These are phyloP conservation scores for Tenualosa ilisha DNA, from an alignment of 2,797 vertebrate species.

Conservation along the genomic window DNA sequence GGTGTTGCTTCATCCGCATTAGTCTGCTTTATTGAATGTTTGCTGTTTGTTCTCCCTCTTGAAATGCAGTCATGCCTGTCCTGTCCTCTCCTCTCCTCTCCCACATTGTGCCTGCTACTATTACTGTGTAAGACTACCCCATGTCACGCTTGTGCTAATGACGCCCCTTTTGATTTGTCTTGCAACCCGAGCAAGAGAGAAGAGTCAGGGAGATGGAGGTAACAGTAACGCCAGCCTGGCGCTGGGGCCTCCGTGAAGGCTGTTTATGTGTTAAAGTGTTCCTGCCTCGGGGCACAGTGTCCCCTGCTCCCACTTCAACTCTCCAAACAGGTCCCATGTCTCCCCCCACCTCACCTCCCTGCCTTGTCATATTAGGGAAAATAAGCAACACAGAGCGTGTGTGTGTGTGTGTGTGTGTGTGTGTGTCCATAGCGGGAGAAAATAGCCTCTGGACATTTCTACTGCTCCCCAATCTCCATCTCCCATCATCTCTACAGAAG, in stretches of 20 bases:
- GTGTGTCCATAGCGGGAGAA: background rate
- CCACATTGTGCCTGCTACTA: background rate
- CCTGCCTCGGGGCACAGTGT: background rate
- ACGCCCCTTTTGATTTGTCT: background rate
- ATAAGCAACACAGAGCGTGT: background rate
- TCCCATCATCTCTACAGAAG: background rate
- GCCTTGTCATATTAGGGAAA: background rate
- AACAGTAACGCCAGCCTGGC: background rate
- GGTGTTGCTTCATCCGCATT: background rate
- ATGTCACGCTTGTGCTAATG: background rate
- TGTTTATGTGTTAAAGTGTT: constrained; percentile 11
- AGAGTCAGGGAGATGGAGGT: background rate
- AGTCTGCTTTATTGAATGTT: background rate
- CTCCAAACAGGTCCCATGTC: background rate
- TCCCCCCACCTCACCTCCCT: background rate
- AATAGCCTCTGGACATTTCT: background rate
- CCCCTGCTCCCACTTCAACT: background rate
- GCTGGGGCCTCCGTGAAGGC: background rate
- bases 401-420: background rate
- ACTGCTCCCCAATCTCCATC: background rate
- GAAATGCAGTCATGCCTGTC: background rate
- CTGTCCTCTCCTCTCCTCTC: background rate
- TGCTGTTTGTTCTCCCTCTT: background rate
- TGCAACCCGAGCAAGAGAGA: background rate
- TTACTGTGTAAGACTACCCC: background rate